Base-by-base conservation (phyloP, 2,888 invertebrate species). In the Sarcophaga subvicina region DNA sequence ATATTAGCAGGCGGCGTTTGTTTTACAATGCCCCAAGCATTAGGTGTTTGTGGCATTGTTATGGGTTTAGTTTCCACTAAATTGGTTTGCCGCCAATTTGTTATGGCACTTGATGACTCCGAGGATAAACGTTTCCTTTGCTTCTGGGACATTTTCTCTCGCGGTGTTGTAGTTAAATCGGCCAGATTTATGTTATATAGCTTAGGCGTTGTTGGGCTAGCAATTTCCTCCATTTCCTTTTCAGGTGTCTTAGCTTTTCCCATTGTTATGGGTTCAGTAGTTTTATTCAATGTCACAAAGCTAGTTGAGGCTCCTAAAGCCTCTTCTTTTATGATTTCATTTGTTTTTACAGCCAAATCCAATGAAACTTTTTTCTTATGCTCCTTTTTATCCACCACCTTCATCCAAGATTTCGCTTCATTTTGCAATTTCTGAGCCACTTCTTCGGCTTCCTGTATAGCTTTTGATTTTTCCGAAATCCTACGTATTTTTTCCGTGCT, bases 71-170 rank as follows among this genome's bases (percentile, higher is more conserved):
- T 81, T 63, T 87, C 73, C 8, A 0, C n/a, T 76, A 64, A 6
- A 59, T 8, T 20, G 64, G 64, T n/a, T 54, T 85, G 8, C 86
- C 87, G 6, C 92, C 91, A 90, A 91, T 92, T 47, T 89, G 66
- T 45, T 45, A 69, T 12, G 1, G 2, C 14, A 67, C 37, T 84
- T 12, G 69, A 73, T 17, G 88, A 89, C 87, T 94, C 94, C 0
- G 94, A 94, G 10, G 94, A 93, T 63, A 95, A 90, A 63, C 94
- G 93, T 88, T 95, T 95, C 59, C 95, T 92, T 90, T 95, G 94
- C 88, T 95, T 95, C 89, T 95, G 95, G 2, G 95, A 95, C 3
- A 95, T 88, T 90, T 94, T 95, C 22, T 92, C 91, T 10, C 91
- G 88, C 0, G 88, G 63, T 47, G 92, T 90, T 14, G 92, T 91